Base-by-base conservation (phyloP, 1,140 invertebrate genomes). In the Papilio xuthus region DNA sequence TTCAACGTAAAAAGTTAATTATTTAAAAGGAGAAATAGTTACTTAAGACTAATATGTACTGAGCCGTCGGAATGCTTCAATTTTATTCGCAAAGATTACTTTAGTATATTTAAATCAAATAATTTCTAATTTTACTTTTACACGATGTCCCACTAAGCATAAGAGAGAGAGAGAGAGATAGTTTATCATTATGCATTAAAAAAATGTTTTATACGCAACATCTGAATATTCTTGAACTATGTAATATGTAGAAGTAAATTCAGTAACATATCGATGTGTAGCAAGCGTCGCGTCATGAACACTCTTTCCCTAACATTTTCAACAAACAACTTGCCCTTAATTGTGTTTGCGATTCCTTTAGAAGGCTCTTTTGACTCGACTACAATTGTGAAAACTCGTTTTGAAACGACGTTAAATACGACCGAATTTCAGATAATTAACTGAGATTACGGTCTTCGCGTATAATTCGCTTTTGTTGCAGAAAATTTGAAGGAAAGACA, bases 341-440 rank as follows among this genome's bases (percentile, higher is more conserved):
- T 92, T 93, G 88, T 91, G 88, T 93, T 93, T 91, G 87, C 84
- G 85, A 90, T 93, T 90, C 86, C 89, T 90, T 91, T 90, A 84
- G 85, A 90, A 91, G 86, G 86, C 89, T 90, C 91, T 91, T 92
- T 93, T 88, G 89, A 90, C 85, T 93, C 85, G 84, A 80, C 87
- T 88, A 88, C 89, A 90, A 92, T 91, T 91, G 89, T 88, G 89
- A 88, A 88, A 90, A 89, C 87, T 91, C 89, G 84, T 91, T 91
- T 86, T 84, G 86, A 89, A 91, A 88, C 87, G 88, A 93, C 87
- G 81, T 90, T 93, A 91, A 93, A 91, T 90, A 88, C 88, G 88
- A 90, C 87, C 86, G 86, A 93, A 91, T 91, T 91, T 88, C 84
- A 93, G 89, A 91, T 91, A 92, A 93, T 92, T 92, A 93, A 93